These are phyloP conservation scores for Stenopsyche tienmushanensis DNA, from an alignment of 1,140 invertebrate species.

Conservation along the genomic window DNA sequence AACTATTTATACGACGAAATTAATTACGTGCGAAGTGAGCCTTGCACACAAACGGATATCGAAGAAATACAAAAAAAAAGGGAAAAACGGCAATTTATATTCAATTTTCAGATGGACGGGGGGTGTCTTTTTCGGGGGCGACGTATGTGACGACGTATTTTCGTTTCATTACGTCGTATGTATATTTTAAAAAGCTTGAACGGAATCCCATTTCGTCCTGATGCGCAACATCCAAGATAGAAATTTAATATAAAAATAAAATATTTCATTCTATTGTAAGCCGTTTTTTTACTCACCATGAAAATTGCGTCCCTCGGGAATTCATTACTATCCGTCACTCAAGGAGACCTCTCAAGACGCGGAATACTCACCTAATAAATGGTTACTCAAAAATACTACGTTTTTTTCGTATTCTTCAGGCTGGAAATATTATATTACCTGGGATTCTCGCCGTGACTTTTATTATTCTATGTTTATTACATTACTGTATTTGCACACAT, in stretches of 20 bases:
- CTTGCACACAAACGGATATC: neutral
- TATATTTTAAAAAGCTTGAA: neutral
- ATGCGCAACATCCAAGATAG: neutral
- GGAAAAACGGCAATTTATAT: no score
- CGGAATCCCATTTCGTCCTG: slow-evolving; percentile 5
- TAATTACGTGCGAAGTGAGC: neutral
- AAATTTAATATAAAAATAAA: neutral
- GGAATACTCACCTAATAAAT: neutral
- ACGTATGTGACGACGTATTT: neutral
- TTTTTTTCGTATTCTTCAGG: neutral
- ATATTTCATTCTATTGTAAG: neutral
- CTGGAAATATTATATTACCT: neutral
- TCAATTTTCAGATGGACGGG: no score
- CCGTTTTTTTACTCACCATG: neutral
- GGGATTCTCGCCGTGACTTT: neutral
- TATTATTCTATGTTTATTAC: no score
- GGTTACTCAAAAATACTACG: neutral
- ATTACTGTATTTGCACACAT: no score
- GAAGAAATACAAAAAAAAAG: neutral
- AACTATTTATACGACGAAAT: neutral
- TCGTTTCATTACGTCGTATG: neutral
- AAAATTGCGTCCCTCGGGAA: neutral
- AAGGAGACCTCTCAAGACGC: neutral
- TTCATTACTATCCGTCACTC: slow-evolving; percentile 7
- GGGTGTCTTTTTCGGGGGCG: no score